Evolutionary conservation across 2,797 vertebrate species (phyloP).

Genomic region (Toxotes lorentzi): DNA sequence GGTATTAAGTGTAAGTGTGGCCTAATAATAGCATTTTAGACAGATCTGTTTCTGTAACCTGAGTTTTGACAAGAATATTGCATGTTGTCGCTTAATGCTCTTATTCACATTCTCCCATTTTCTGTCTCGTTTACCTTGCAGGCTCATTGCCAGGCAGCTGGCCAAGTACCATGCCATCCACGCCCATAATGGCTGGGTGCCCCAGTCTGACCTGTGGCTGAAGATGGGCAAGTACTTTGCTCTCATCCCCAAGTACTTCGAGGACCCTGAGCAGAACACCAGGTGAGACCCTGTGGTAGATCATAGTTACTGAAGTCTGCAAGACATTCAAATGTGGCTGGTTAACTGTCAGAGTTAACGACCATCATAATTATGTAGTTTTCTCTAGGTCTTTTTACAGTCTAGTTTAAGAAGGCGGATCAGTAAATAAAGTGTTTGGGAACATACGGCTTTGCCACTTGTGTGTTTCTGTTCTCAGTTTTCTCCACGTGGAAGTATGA

Average conservation of each 20-base stretch:
- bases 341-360: no score
- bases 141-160: slow-evolving; percentile 94
- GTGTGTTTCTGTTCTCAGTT: neutral
- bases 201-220: slow-evolving; percentile 96
- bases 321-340: neutral
- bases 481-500: slow-evolving; percentile 8
- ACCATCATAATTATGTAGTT: neutral
- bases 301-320: neutral
- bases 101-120: slow-evolving; percentile 1
- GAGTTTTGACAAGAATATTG: no score
- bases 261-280: slow-evolving; percentile 88
- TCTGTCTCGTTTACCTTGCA: slow-evolving; percentile 64
- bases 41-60: no score
- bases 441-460: neutral
- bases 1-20: no score
- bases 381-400: neutral
- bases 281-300: slow-evolving; percentile 82
- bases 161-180: slow-evolving; percentile 98
- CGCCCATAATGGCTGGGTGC: slow-evolving; percentile 98
- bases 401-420: neutral
- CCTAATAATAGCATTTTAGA: no score
- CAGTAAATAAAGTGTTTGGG: neutral
- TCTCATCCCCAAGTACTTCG: slow-evolving; percentile 92
- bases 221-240: slow-evolving; percentile 98
- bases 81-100: neutral